Base-by-base conservation (phyloP, 2,888 invertebrate genomes). In the Parasteatoda lunata region DNA sequence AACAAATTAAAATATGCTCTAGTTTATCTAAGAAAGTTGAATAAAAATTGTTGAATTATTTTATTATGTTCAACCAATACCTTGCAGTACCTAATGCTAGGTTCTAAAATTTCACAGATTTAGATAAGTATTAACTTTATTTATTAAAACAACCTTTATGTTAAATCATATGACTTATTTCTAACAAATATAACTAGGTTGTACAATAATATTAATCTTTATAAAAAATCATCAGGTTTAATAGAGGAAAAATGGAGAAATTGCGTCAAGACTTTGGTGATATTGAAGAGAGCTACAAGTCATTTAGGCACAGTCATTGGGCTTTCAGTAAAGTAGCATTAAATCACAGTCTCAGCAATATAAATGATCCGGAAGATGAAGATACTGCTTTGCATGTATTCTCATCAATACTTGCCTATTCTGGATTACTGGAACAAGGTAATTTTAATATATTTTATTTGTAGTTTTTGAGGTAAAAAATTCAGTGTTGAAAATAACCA, bases 371-470 rank as follows among this genome's bases (percentile, higher is more conserved):
- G 3, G 97, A 97, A 90, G 96, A 92, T 84, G 93, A 98, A 91
- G 96, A 96, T 90, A 94, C 96, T 13, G 96, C 97, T 91, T 92
- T 97, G 90, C 96, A 96, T 92, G 96, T 97, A 91, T 98, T 97
- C 92, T 96, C 96, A 92, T 94, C 95, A 69, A 96, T 98, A 91
- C 94, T 98, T 90, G 96, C 96, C 47, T 98, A 97, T 92, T 96
- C 97, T 5, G 97, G 97, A 0, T 93, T 97, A 5, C 52, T 89
- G 66, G 89, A 88, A 52, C 83, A 84, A 82, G 89, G 88, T 85
- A 65, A 71, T 7, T 11, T 64, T 52, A 15, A 45, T 59, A 59
- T n/a, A 30, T 30, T 30, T 30, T 30, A 2, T 30, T 30, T 30
- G 30, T 30, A 30, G 2, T 30, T 30, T 30, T 30, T 30, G 30